Percentiles rank a stretch among this genome's conserved stretches.
phyloP scores from a whole-genome alignment of 2,888 invertebrate species.

The Drosophila planitibia region DNA sequence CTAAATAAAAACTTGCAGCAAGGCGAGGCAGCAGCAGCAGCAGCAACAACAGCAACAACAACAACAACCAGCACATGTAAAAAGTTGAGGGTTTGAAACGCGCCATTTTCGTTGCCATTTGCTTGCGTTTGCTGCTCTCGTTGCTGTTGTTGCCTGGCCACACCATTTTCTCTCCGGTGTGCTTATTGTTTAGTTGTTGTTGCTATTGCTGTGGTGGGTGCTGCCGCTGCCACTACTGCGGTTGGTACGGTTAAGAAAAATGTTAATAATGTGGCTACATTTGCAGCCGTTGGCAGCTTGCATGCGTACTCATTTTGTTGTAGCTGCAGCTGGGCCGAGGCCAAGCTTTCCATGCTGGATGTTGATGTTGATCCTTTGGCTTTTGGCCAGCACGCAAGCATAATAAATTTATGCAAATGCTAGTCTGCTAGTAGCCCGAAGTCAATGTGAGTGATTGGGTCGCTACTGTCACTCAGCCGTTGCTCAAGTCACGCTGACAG shows the following conservation, averaged over 20 bases:
- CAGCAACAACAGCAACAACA: conserved; percentile 15
- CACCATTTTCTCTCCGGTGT: conserved; percentile 56
- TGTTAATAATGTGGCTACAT: conserved; percentile 77
- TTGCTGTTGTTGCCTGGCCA: conserved; percentile 41
- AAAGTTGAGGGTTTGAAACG: conserved; percentile 70
- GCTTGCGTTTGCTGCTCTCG: conserved; percentile 55
- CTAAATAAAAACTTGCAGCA: conserved; percentile 63
- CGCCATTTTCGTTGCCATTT: conserved; percentile 83
- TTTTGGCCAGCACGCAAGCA: conserved; percentile 64
- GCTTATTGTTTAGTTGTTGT: conserved; percentile 24
- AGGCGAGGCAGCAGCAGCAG: conserved; percentile 55
- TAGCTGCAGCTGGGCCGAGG: conserved; percentile 37
- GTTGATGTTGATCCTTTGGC: conserved; percentile 57
- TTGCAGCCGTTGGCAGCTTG: conserved; percentile 66
- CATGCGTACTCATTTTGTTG: conserved; percentile 60
- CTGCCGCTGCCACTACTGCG: conserved; percentile 36
- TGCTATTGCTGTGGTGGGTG: conserved; percentile 55
- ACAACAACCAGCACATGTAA: conserved; percentile 22
- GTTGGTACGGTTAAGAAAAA: conserved; percentile 48
- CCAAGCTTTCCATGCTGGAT: conserved; percentile 5
- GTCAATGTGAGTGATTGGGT: conserved; percentile 49
- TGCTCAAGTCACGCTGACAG: conserved; percentile 62
- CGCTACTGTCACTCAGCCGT: conserved; percentile 50
- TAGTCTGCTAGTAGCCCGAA: conserved; percentile 34
- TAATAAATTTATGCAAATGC: conserved; percentile 76